Evolutionary conservation across 2,888 invertebrate species (phyloP), one percentile per base, ranked within the genome.

Genomic region (Drosophila merina): DNA sequence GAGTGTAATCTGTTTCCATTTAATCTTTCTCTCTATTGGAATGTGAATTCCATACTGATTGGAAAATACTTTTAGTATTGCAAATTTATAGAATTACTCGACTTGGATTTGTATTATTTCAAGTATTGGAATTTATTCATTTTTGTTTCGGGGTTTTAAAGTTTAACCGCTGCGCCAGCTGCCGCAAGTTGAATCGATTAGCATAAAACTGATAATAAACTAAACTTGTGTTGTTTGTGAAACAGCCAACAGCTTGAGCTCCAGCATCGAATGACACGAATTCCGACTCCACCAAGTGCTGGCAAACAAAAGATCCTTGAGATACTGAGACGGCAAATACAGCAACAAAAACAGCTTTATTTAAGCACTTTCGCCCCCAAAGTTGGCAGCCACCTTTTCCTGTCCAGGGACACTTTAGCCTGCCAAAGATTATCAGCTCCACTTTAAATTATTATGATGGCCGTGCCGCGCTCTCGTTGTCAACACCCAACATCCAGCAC

Each of bases 381-480:
- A 44, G 28, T 36, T 33, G 20, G 30, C 14, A 45, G 42, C 50
- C 71, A 76, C 63, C 67, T 74, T 52, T 52, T 30, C 47, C 28
- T 6, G 45, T 20, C 66, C 63, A 47, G 51, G 63, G 57, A 72
- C 72, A 77, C 72, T 79, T 79, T 74, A 30, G 64, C 48, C 69
- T 60, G 74, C 40, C 72, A 49, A 74, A 82, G 83, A 77, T 79
- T 72, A 82, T 79, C 78, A 79, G 76, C 52, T 38, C 36, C 59
- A 57, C 42, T 72, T 50, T 58, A 82, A 82, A 82, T 77, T 82
- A 77, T 74, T 82, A 72, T 60, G 74, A 77, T 72, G 71, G 59
- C 57, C 33, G 49, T 71, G 66, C 54, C 54, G 63, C 40, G 64
- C 55, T 59, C 45, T 14, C 42, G 52, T 28, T 28, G 33, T 33